These are phyloP conservation scores for Centropus unirufus DNA, from an alignment of 2,113 vertebrate genomes.

Conservation along the genomic window DNA sequence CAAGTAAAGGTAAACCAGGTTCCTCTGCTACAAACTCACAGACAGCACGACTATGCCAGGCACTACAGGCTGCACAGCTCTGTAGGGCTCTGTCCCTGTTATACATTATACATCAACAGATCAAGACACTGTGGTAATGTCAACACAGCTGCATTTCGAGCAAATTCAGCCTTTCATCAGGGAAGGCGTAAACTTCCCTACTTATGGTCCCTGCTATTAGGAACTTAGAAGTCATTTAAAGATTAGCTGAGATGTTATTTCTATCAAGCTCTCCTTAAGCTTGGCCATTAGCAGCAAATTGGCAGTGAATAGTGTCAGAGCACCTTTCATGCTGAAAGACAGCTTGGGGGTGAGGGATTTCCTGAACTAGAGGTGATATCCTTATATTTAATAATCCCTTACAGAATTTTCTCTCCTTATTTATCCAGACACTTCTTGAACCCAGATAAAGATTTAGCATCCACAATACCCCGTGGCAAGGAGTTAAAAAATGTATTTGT, in stretches of 20 bases:
- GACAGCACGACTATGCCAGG: not conserved
- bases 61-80: not conserved
- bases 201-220: not conserved
- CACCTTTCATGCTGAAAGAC: conserved; percentile 8
- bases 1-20: not conserved
- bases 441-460: not conserved
- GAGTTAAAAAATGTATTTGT: not conserved
- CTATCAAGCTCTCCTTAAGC: not conserved
- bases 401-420: not conserved
- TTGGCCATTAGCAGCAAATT: conserved; percentile 35
- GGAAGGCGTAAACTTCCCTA: not conserved
- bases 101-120: not conserved
- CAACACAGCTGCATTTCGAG: conserved; percentile 5
- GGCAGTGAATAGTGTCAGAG: not conserved
- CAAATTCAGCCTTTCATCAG: conserved; percentile 3
- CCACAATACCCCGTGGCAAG: not conserved
- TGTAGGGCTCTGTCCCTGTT: not conserved
- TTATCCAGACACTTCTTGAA: not conserved
- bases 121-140: not conserved
- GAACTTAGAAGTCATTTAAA: conserved; percentile 15
- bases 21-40: fast-evolving
- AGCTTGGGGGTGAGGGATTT: not conserved
- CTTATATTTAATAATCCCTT: not conserved
- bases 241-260: conserved; percentile 47
- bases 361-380: not conserved